Conservation (phyloP, 2,797 vertebrate genomes). For the Bufotes viridis region DNA sequence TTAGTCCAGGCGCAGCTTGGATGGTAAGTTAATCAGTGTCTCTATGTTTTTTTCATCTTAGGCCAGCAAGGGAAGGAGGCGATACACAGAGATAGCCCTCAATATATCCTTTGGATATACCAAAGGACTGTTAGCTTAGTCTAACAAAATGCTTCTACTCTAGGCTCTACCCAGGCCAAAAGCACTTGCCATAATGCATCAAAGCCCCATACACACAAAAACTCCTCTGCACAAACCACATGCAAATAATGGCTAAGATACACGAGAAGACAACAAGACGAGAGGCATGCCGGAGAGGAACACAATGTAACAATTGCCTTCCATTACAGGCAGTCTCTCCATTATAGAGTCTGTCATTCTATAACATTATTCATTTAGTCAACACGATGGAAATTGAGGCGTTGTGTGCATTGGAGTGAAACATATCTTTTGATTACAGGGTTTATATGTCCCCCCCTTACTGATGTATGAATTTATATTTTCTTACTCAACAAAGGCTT, state of each 20-base stretch:
- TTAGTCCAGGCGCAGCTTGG: background rate
- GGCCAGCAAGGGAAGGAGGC: background rate
- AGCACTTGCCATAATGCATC: background rate
- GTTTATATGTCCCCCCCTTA: constrained; percentile 42
- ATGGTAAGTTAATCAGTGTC: constrained; percentile 20
- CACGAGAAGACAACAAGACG: too few species aligned
- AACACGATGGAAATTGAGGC: constrained; percentile 35
- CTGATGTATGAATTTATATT: constrained; percentile 26
- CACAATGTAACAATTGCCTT: background rate
- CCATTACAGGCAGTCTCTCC: background rate
- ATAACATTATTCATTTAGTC: constrained; percentile 48
- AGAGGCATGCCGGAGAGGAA: background rate
- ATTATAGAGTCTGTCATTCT: constrained; percentile 13
- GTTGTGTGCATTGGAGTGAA: constrained; percentile 35
- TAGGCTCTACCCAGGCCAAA: background rate
- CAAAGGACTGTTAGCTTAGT: background rate
- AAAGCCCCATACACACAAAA: background rate
- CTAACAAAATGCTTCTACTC: background rate
- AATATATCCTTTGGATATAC: background rate
- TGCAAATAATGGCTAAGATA: background rate
- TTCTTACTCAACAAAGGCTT: constrained; percentile 45
- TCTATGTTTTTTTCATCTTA: background rate
- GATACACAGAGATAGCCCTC: background rate
- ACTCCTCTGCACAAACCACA: background rate
- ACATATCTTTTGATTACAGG: constrained; percentile 49